These are phyloP conservation scores for Sorex maritimensis DNA, from an alignment of 2,797 vertebrate species.

Conservation along the genomic window DNA sequence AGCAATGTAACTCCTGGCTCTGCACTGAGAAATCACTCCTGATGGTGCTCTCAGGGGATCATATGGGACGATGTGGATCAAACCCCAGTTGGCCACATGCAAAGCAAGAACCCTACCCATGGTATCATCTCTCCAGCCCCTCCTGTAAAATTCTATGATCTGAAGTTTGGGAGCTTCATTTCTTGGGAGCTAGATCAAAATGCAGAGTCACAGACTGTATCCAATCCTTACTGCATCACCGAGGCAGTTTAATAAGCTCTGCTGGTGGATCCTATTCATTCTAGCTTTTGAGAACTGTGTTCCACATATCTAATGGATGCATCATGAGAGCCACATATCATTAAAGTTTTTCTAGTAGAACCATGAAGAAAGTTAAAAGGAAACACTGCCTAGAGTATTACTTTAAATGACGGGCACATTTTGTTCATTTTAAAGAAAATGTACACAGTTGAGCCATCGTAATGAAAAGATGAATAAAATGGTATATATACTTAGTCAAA, in stretches of 20 bases:
- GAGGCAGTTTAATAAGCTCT: background rate
- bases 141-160: background rate
- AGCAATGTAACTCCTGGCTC: no score
- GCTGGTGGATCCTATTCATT: background rate
- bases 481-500: conserved; percentile 19
- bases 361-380: conserved; percentile 22
- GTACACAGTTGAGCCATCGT: no score
- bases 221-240: background rate
- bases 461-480: background rate
- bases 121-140: background rate
- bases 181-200: conserved; percentile 16
- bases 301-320: conserved; percentile 5
- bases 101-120: no score
- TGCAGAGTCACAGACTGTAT: background rate
- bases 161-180: background rate
- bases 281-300: conserved; percentile 12
- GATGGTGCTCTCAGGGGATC: no score
- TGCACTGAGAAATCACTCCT: no score
- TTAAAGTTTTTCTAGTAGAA: conserved; percentile 37
- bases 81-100: no score
- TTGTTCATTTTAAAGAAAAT: conserved; percentile 43
- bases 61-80: no score
- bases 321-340: background rate
- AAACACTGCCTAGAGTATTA: conserved; percentile 17
- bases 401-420: conserved; percentile 22